Evolutionary conservation across 92 coral and sea anemone genomes (phyloP).

Genomic region (Pocillopora meandrina): DNA sequence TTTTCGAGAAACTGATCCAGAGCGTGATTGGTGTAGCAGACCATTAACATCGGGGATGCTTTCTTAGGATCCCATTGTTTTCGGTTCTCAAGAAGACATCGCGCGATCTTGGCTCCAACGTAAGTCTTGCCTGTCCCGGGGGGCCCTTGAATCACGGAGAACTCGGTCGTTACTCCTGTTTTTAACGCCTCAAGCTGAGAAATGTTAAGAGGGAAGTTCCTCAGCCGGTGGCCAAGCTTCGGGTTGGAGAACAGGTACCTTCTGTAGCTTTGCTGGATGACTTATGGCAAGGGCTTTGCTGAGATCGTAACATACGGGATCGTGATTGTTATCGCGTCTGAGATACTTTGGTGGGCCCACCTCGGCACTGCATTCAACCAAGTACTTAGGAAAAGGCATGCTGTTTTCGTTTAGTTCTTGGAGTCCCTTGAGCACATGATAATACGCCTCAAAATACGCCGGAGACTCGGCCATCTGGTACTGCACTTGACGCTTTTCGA

Average conservation of each 20-base stretch:
- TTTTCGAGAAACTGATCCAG: constrained; percentile 86
- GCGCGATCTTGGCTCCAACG: constrained; percentile 77
- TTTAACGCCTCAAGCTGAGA: constrained; percentile 74
- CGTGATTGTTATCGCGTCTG: neutral
- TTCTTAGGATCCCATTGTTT: constrained; percentile 38
- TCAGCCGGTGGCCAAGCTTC: constrained; percentile 65
- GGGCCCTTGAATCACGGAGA: constrained; percentile 84
- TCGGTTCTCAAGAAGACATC: constrained; percentile 53
- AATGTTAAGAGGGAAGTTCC: constrained; percentile 50
- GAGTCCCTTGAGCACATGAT: constrained; percentile 74
- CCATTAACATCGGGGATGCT: constrained; percentile 83
- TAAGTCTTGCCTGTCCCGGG: constrained; percentile 86
- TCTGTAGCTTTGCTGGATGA: neutral
- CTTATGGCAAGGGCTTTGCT: constrained; percentile 38
- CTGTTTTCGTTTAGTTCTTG: constrained; percentile 53
- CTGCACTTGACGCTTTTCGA: constrained; percentile 16
- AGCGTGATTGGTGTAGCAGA: constrained; percentile 83
- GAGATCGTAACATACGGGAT: constrained; percentile 46
- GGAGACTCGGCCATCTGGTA: constrained; percentile 85
- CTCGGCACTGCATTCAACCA: constrained; percentile 64
- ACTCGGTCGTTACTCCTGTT: constrained; percentile 74
- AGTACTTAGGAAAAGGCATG: constrained; percentile 72
- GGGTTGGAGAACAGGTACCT: constrained; percentile 39
- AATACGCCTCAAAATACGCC: constrained; percentile 80
- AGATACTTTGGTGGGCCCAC: constrained; percentile 74